These are phyloP conservation scores for Adelphocoris suturalis DNA, from an alignment of 2,888 invertebrate species.

Conservation along the genomic window DNA sequence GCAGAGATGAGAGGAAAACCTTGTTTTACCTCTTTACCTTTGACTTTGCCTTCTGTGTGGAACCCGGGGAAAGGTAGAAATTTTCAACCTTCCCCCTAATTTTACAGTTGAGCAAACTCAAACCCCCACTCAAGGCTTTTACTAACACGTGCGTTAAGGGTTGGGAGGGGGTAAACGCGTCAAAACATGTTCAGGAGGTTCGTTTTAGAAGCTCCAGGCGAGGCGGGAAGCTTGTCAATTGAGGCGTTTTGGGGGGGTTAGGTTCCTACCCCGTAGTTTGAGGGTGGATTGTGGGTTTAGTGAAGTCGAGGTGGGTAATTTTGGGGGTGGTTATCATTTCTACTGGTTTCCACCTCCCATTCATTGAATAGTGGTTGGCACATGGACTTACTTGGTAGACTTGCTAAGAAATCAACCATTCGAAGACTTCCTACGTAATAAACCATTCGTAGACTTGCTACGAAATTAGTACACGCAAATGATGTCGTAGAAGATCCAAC, in stretches of 20 bases:
- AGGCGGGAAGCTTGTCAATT: background rate
- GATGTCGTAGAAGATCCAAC: too few species aligned
- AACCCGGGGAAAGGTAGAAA: background rate
- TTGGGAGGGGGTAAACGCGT: background rate
- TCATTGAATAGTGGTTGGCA: too few species aligned
- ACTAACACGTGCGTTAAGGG: background rate
- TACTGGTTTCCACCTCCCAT: too few species aligned
- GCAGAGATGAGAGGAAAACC: constrained; percentile 3
- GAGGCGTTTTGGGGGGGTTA: background rate
- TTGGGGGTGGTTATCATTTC: too few species aligned
- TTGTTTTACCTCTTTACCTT: constrained; percentile 34
- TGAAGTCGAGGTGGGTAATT: background rate
- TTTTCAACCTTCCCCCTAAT: background rate
- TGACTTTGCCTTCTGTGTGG: background rate
- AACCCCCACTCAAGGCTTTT: background rate
- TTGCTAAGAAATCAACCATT: too few species aligned
- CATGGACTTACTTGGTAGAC: too few species aligned
- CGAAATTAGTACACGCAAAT: too few species aligned
- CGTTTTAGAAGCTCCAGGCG: background rate
- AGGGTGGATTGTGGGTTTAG: background rate
- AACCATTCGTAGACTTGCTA: too few species aligned
- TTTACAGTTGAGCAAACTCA: constrained; percentile 8
- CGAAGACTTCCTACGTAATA: too few species aligned
- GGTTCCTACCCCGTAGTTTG: background rate
- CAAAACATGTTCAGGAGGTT: constrained; percentile 24